Evolutionary conservation across 2,113 vertebrate species (phyloP), one percentile per base, ranked within the genome.

Genomic region (Ptilorrhoa leucosticta): DNA sequence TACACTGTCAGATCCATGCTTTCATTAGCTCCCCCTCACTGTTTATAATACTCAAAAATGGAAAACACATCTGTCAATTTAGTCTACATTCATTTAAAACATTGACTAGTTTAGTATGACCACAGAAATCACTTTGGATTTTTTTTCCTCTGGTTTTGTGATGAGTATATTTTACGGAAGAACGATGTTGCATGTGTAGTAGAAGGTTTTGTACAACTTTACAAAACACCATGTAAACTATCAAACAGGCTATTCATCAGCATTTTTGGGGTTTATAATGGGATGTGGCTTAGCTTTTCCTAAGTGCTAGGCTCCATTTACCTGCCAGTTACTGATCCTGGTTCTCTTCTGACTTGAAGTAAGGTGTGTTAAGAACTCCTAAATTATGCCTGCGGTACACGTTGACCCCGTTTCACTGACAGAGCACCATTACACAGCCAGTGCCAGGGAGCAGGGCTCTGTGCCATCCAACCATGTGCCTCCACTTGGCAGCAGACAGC

Each of bases 171-270:
- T 75, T 94, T 63, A 44, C 7, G 7, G 66, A 79, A 77, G 66
- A 66, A 83, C 26, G 47, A 26, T 77, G 68, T 63, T 66, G 40
- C 37, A 15, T 56, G 13, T 35, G 19, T 84, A 54, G 39, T 19
- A 28, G 70, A 22, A 87, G 23, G 10, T 83, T 93, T 95, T 88
- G 58, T 21, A 42, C 31, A 40, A 54, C 75, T 77, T 93, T 90
- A 30, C 11, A 65, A 64, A 88, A n/a, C 33, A 27, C 22, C 19
- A 2, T 21, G 13, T 87, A n/a, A 85, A 58, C 58, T 57, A 45
- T 61, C 11, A 65, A 81, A 33, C 13, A 23, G 33, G 10, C 20
- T 15, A 10, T 86, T 77, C 31, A 17, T 81, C 45, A 39, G 15
- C 14, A 17, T 56, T 72, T 68, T 31, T 77, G 35, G 2, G 3